Evolutionary conservation across 2,888 invertebrate species (phyloP).

Genomic region (Thereva nobilitata): DNA sequence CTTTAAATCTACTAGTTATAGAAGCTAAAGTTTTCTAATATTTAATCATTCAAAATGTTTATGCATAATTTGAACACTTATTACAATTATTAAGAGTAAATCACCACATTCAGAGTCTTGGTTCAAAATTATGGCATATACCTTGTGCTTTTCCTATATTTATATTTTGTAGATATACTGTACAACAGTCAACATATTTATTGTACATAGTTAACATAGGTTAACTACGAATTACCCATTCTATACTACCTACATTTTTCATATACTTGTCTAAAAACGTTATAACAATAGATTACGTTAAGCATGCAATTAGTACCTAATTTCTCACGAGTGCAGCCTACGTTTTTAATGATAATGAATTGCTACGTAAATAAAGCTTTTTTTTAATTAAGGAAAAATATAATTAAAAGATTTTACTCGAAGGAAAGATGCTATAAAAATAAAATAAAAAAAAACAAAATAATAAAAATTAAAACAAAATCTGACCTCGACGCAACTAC

Average conservation of each 20-base stretch:
- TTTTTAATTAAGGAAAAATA: slow-evolving; percentile 4
- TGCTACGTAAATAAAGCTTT: background rate
- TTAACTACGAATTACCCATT: background rate
- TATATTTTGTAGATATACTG: too few relatives aligned
- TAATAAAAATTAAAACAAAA: slow-evolving; percentile 19
- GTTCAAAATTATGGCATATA: too few relatives aligned
- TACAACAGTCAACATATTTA: too few relatives aligned
- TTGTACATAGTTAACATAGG: too few relatives aligned
- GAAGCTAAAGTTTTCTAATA: too few relatives aligned
- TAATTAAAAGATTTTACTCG: too few relatives aligned
- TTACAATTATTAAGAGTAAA: too few relatives aligned
- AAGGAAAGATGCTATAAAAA: slow-evolving; percentile 1
- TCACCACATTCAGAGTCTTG: too few relatives aligned
- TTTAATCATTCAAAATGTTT: too few relatives aligned
- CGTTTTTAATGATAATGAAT: background rate
- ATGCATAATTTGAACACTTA: too few relatives aligned
- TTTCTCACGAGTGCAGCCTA: background rate
- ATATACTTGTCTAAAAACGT: background rate
- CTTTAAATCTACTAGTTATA: too few relatives aligned
- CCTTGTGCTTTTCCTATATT: too few relatives aligned
- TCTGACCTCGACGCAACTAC: slow-evolving; percentile 60
- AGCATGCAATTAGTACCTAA: slow-evolving; percentile 4
- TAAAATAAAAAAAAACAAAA: slow-evolving; percentile 25
- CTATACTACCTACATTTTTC: background rate
- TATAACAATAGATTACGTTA: background rate